Base-by-base conservation (phyloP, 2,888 invertebrate species). In the Cataglyphis rosenhaueri region DNA sequence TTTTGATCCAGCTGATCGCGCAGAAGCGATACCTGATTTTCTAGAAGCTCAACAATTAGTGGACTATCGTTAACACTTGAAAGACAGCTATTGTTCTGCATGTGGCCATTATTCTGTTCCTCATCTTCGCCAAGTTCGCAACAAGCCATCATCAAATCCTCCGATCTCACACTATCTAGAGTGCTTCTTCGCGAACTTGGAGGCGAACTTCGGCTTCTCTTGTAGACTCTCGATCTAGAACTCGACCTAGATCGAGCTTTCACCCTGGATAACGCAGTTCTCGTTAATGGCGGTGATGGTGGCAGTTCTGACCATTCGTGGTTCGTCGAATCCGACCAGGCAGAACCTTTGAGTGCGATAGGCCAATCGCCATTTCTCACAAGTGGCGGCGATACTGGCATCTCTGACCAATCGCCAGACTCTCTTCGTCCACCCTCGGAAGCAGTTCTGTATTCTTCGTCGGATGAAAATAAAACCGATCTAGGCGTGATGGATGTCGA, bases 401-500 rank as follows among this genome's bases (percentile, higher is more conserved):
- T 95, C 86, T 96, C 98, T 38, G 97, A 97, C 98, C 98, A 98
- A 92, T 98, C 98, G 29, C 97, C 97, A 87, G 97, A 97, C 90
- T 97, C 97, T 66, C 97, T 95, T n/a, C 97, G 95, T 0, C 97
- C 97, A 70, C 97, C 97, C 94, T 98, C 98, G 0, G 98, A 98
- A 12, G 98, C 98, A 0, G 98, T 98, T 92, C 97, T 95, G 91
- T 98, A 98, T 92, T 98, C 98, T 92, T 98, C 98, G 91, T 98
- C 98, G 0, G 98, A 98, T 0, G 98, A 98, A 92, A 98, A 97
- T 18, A 97, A 95, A 21, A 97, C 95, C 2, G 97, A 96, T 86
- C 96, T 96, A 15, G 96, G 96, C 1, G 96, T 96, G 62, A 96
- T 94, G 35, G 97, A 97, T 6, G 97, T 96, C 8, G 96, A 95